These are phyloP conservation scores for Heliconius sara DNA, from an alignment of 2,888 invertebrate species.

Conservation along the genomic window DNA sequence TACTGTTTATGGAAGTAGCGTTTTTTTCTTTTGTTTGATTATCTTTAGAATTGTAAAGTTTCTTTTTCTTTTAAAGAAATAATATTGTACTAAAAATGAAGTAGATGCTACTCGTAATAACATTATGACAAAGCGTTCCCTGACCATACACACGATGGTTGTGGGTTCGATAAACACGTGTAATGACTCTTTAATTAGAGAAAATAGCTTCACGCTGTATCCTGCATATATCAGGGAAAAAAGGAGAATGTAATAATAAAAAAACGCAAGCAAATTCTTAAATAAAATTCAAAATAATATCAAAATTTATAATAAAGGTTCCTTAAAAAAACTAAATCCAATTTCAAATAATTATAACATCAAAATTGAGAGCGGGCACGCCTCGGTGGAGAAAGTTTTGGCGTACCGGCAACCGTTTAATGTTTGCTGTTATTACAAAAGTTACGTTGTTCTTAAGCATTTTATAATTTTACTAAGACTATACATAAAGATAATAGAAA, in stretches of 20 bases:
- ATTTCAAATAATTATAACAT: conserved; percentile 17
- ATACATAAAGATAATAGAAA: conserved; percentile 9
- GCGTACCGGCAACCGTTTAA: conserved; percentile 28
- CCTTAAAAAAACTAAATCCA: conserved; percentile 4
- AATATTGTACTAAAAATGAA: too few relatives aligned
- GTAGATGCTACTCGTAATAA: too few relatives aligned
- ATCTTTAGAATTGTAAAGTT: not conserved
- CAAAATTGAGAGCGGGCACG: conserved; percentile 7
- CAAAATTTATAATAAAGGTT: not conserved
- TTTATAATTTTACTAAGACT: conserved; percentile 36
- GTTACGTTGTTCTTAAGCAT: conserved; percentile 37
- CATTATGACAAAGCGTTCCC: too few relatives aligned
- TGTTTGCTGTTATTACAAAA: conserved; percentile 47
- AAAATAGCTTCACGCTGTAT: too few relatives aligned
- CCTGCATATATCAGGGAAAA: too few relatives aligned
- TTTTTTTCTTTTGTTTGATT: not conserved
- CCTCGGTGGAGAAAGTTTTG: conserved; percentile 20
- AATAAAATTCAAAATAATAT: not conserved
- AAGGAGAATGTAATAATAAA: too few relatives aligned
- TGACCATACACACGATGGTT: too few relatives aligned
- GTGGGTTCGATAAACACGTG: too few relatives aligned
- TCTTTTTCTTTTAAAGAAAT: not conserved
- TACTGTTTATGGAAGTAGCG: not conserved
- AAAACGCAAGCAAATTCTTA: not conserved
- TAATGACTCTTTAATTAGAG: too few relatives aligned